Evolutionary conservation across 2,113 vertebrate genomes (phyloP), one percentile per base, ranked within the genome.

Genomic region (Eurystomus gularis): DNA sequence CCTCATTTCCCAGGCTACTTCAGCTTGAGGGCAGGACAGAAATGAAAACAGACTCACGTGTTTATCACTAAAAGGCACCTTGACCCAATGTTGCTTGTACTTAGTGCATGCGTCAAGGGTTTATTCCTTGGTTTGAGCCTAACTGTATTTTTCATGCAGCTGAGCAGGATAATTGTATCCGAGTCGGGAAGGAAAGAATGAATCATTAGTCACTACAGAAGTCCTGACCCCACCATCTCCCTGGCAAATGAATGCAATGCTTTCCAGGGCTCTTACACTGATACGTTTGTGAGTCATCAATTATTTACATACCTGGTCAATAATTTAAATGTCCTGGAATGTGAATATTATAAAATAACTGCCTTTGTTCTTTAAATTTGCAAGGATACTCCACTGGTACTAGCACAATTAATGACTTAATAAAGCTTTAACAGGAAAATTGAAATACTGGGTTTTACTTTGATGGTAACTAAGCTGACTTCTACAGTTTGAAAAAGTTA

Each of bases 291-390:
- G 97, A 83, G 66, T 94, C 55, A 97, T 98, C 96, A 98, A 98
- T 98, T 97, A 98, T 98, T 98, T 96, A 98, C 90, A 46, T 86
- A 93, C 82, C 37, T 92, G 95, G 98, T 98, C 97, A 98, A 98
- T 98, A 98, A 98, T 98, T 98, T 97, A 98, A 96, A 93, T 93
- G 84, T 86, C 73, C 48, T 40, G 94, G 97, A 96, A 97, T 95
- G 96, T 92, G 86, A 86, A 17, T 93, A 93, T 83, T 82, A 71
- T 55, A 95, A 78, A 95, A 95, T 87, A 89, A 95, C 82, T 93
- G 91, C 40, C 93, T 97, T 97, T 96, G 90, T 97, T 97, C 96
- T 97, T 96, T 92, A 66, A 76, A 88, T 94, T 64, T 93, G 82
- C 60, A 94, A 90, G 91, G 82, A 77, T 79, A 37, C 13, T 66